These are phyloP conservation scores for Carassius auratus DNA, from an alignment of 2,113 vertebrate species.

Conservation along the genomic window DNA sequence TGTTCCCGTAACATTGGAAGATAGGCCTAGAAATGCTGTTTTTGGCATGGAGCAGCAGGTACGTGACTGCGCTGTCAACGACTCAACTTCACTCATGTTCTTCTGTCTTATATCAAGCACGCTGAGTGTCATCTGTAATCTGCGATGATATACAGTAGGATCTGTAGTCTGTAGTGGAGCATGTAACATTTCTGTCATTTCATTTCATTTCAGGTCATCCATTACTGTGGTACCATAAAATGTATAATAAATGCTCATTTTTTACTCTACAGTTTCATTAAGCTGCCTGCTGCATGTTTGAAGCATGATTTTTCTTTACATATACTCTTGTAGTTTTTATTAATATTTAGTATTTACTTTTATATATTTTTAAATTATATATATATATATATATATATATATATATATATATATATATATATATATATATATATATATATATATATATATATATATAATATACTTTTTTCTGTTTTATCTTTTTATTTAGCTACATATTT, in stretches of 20 bases:
- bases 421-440: too few species aligned
- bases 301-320: neutral
- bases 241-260: neutral
- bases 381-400: too few species aligned
- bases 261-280: neutral
- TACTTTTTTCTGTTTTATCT: too few species aligned
- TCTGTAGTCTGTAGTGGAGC: neutral
- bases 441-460: too few species aligned
- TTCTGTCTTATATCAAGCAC: neutral
- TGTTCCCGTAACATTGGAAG: neutral
- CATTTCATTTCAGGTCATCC: neutral
- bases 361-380: neutral
- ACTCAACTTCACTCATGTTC: neutral
- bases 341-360: neutral
- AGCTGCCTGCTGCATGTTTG: neutral
- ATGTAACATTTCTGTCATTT: slow-evolving; percentile 3
- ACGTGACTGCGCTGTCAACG: neutral
- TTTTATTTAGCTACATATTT: neutral
- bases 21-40: slow-evolving; percentile 23
- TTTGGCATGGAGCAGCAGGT: slow-evolving; percentile 25
- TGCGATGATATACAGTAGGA: slow-evolving; percentile 24
- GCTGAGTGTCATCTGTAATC: slow-evolving; percentile 35
- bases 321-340: neutral
- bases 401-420: too few species aligned
- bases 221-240: slow-evolving; percentile 30